A percentile compares a stretch with the other conserved stretches of the same genome.
phyloP scores from a whole-genome alignment of 2,888 invertebrate species.

The Bellardia pandia region DNA sequence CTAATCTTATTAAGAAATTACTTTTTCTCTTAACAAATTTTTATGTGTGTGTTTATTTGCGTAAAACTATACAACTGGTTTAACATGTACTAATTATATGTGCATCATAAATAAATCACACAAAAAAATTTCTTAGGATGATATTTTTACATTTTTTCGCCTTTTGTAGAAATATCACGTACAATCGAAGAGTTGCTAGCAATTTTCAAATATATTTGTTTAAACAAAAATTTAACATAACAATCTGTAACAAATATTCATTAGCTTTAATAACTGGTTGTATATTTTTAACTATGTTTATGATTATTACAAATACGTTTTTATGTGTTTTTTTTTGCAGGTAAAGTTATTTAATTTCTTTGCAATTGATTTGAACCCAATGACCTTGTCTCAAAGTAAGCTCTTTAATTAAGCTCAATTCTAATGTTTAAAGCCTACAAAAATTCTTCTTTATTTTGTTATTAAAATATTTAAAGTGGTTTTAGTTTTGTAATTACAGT shows the following conservation, averaged over 20 bases:
- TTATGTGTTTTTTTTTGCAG: neutral
- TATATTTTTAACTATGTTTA: constrained; percentile 1
- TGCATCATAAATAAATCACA: constrained; percentile 39
- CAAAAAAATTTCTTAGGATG: constrained; percentile 28
- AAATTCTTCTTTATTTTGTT: neutral
- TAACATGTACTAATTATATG: constrained; percentile 29
- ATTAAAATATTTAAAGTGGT: neutral
- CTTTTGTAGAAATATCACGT: neutral
- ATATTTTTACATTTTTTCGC: neutral
- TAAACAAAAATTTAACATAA: neutral
- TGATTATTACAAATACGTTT: constrained; percentile 28
- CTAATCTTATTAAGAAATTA: neutral
- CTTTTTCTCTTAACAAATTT: constrained; percentile 1
- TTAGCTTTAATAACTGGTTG: constrained; percentile 33
- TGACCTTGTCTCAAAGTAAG: constrained; percentile 51
- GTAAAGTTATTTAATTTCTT: constrained; percentile 36
- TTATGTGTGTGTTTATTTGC: neutral
- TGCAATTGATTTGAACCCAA: constrained; percentile 22
- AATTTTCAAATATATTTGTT: constrained; percentile 18
- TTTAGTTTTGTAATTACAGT: constrained; percentile 18
- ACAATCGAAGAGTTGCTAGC: neutral
- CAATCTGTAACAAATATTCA: constrained; percentile 25
- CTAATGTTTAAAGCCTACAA: neutral
- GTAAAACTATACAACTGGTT: constrained; percentile 25
- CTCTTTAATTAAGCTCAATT: constrained; percentile 21